These are phyloP conservation scores for Rhabditoides inermis DNA, from an alignment of 2,888 invertebrate genomes.

Conservation along the genomic window DNA sequence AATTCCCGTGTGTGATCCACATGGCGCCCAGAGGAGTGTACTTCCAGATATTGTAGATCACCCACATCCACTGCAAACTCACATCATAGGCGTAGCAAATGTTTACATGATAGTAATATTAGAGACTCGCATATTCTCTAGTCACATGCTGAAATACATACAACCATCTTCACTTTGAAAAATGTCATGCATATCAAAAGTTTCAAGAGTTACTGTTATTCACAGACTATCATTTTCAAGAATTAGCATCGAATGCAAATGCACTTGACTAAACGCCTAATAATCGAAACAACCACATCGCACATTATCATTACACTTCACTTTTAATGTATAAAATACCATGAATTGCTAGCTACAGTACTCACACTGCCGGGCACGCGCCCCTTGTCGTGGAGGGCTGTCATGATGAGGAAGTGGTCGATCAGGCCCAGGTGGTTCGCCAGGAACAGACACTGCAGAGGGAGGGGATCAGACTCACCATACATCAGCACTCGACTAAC, in stretches of 20 bases:
- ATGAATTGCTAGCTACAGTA: too few species aligned
- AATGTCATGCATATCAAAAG: background rate
- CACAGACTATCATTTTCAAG: background rate
- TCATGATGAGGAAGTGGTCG: constrained; percentile 49
- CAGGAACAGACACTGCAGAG: constrained; percentile 32
- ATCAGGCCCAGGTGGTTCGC: constrained; percentile 47
- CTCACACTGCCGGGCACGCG: constrained; percentile 33
- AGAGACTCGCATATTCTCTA: too few species aligned
- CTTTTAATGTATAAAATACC: too few species aligned
- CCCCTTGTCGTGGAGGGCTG: constrained; percentile 39
- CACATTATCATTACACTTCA: too few species aligned
- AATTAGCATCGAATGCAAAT: background rate
- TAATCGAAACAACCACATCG: too few species aligned
- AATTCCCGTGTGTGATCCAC: constrained; percentile 50
- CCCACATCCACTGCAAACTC: constrained; percentile 46
- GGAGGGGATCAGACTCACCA: too few species aligned
- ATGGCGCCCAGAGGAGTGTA: constrained; percentile 47
- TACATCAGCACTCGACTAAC: too few species aligned
- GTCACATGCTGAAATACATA: background rate
- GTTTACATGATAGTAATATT: too few species aligned
- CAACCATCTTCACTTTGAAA: constrained; percentile 2
- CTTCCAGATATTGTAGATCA: constrained; percentile 51
- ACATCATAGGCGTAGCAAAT: too few species aligned
- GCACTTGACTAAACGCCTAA: too few species aligned
- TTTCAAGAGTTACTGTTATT: background rate